Conservation (phyloP, 2,113 vertebrate species). For the Rhinolophus sinicus region DNA sequence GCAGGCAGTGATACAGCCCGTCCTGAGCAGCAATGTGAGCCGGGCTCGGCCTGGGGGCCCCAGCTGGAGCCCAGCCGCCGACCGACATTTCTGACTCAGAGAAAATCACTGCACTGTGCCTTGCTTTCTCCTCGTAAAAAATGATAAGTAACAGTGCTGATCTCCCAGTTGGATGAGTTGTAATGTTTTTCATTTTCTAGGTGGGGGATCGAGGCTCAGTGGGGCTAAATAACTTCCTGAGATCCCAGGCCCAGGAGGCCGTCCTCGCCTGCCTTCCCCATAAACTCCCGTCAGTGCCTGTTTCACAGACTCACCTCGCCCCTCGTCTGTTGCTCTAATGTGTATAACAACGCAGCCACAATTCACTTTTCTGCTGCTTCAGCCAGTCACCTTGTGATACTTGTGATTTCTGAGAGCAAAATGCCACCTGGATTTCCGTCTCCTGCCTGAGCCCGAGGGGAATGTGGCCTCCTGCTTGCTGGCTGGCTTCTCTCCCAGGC, state of each 20-base stretch:
- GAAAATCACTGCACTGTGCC: not conserved
- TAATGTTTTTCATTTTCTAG: constrained; percentile 11
- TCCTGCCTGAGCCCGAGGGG: constrained; percentile 43
- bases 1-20: not conserved
- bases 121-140: not conserved
- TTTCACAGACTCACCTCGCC: not conserved
- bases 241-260: not conserved
- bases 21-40: not conserved
- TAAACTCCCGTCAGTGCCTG: not conserved
- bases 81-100: too few species aligned
- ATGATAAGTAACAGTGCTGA: not conserved
- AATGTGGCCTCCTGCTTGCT: not conserved
- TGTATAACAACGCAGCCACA: constrained; percentile 64
- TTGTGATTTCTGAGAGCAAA: constrained; percentile 74
- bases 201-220: not conserved
- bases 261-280: not conserved
- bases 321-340: constrained; percentile 63
- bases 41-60: too few species aligned
- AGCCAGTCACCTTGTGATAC: constrained; percentile 66
- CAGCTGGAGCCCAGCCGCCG: too few species aligned
- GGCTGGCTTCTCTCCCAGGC: not conserved
- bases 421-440: constrained; percentile 62
- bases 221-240: constrained; percentile 43
- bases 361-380: constrained; percentile 47
- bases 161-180: constrained; percentile 19